Conservation (phyloP, 2,888 invertebrate genomes). For the Tanypteryx hageni region DNA sequence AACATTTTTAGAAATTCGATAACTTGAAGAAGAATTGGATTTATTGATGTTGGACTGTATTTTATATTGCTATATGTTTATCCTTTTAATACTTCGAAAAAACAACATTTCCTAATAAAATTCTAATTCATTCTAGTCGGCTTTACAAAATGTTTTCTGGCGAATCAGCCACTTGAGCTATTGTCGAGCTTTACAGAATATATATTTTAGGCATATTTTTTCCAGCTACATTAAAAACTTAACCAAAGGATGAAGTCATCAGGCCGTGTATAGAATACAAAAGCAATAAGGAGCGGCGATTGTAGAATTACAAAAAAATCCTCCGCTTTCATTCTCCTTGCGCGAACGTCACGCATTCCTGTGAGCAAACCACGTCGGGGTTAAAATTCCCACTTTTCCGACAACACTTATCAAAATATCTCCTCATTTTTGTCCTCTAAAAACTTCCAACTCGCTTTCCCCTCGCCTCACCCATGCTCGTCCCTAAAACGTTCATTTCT, state of each 20-base stretch:
- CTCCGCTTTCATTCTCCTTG: background rate
- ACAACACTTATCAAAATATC: background rate
- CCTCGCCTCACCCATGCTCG: background rate
- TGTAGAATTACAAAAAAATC: background rate
- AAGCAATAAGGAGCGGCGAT: background rate
- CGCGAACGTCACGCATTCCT: background rate
- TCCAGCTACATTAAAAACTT: too few relatives aligned
- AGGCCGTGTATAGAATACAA: background rate
- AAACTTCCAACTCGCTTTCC: background rate
- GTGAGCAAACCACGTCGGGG: background rate
- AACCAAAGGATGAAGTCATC: background rate
- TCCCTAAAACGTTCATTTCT: background rate
- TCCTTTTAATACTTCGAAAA: too few relatives aligned
- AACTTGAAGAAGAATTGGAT: too few relatives aligned
- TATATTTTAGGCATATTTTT: too few relatives aligned
- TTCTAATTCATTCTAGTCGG: too few relatives aligned
- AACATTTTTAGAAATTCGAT: too few relatives aligned
- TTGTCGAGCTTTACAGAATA: too few relatives aligned
- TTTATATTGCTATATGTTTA: too few relatives aligned
- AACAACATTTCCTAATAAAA: too few relatives aligned
- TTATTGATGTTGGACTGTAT: too few relatives aligned
- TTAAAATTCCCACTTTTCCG: background rate
- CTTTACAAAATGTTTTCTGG: too few relatives aligned
- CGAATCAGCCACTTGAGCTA: too few relatives aligned
- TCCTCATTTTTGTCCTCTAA: background rate